Percentiles rank a stretch among this genome's conserved stretches.
These are phyloP conservation scores for Dusona sp. DNA, from an alignment of 2,888 invertebrate species.

Conservation along the genomic window DNA sequence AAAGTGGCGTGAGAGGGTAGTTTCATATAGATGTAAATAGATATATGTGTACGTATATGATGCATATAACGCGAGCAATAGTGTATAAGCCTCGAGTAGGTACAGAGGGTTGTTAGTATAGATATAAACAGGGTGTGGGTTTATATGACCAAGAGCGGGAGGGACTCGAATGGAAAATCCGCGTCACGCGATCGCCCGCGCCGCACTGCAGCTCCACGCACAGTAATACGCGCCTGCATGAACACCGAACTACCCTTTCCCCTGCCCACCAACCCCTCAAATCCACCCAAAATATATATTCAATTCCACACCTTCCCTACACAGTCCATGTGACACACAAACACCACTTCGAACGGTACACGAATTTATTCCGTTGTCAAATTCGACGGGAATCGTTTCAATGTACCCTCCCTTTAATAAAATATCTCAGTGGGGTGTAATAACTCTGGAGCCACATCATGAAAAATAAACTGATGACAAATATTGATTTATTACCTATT, in stretches of 20 bases:
- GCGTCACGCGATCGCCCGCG: slow-evolving; percentile 73
- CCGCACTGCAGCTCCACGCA: slow-evolving; percentile 71
- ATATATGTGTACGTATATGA: not conserved
- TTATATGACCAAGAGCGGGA: slow-evolving; percentile 24
- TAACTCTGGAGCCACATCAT: not conserved
- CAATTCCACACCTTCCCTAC: slow-evolving; percentile 43
- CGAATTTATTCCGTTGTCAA: slow-evolving; percentile 39
- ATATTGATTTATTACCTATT: slow-evolving; percentile 11
- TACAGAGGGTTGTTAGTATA: slow-evolving; percentile 35
- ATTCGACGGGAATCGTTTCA: slow-evolving; percentile 17
- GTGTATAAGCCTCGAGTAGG: slow-evolving; percentile 52
- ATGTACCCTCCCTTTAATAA: not conserved
- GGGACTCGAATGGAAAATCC: slow-evolving; percentile 70
- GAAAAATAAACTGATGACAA: slow-evolving; percentile 3
- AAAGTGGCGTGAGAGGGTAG: slow-evolving; percentile 40
- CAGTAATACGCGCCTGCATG: slow-evolving; percentile 54
- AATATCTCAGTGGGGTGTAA: slow-evolving; percentile 5
- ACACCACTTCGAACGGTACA: not conserved
- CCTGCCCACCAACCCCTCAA: not conserved
- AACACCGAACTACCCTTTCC: slow-evolving; percentile 50
- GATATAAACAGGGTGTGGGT: slow-evolving; percentile 16
- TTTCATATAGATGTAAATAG: not conserved
- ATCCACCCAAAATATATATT: slow-evolving; percentile 37
- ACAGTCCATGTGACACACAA: not conserved
- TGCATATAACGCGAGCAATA: slow-evolving; percentile 27